These are phyloP conservation scores for Schizopygopsis pylzovi DNA, from an alignment of 2,797 vertebrate genomes.

Conservation along the genomic window DNA sequence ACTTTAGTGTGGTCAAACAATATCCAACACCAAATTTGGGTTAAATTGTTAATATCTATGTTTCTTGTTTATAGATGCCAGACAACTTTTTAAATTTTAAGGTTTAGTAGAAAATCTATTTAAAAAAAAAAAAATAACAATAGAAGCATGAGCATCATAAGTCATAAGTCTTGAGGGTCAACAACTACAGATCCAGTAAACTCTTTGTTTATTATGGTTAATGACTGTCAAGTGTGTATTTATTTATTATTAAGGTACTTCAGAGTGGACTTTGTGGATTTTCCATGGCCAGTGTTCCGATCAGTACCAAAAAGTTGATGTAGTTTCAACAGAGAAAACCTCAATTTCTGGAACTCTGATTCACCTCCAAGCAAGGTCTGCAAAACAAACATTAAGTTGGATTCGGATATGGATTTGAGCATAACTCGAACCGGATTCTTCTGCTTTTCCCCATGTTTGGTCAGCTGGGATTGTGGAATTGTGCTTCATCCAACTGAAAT, in stretches of 20 bases:
- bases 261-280: slow-evolving; percentile 24
- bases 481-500: slow-evolving; percentile 9
- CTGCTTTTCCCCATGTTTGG: slow-evolving; percentile 52
- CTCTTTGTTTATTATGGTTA: slow-evolving; percentile 30
- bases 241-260: slow-evolving; percentile 5
- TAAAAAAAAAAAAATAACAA: not conserved
- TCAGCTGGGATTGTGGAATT: slow-evolving; percentile 57
- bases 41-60: not conserved
- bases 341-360: slow-evolving; percentile 29
- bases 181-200: not conserved
- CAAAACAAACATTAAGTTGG: slow-evolving; percentile 44
- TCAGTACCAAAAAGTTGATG: slow-evolving; percentile 31
- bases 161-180: not conserved
- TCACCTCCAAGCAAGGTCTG: slow-evolving; percentile 43
- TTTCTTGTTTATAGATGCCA: not conserved
- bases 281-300: slow-evolving; percentile 30
- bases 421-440: slow-evolving; percentile 45
- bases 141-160: not conserved
- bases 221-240: slow-evolving; percentile 24
- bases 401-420: slow-evolving; percentile 22
- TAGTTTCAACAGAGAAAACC: slow-evolving; percentile 56
- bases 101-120: not conserved
- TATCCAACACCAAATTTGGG: not conserved
- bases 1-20: not conserved
- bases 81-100: not conserved